Percentiles rank a stretch among this genome's conserved stretches.
phyloP scores from a whole-genome alignment of 2,113 vertebrate genomes.

The Hiodon tergisus region DNA sequence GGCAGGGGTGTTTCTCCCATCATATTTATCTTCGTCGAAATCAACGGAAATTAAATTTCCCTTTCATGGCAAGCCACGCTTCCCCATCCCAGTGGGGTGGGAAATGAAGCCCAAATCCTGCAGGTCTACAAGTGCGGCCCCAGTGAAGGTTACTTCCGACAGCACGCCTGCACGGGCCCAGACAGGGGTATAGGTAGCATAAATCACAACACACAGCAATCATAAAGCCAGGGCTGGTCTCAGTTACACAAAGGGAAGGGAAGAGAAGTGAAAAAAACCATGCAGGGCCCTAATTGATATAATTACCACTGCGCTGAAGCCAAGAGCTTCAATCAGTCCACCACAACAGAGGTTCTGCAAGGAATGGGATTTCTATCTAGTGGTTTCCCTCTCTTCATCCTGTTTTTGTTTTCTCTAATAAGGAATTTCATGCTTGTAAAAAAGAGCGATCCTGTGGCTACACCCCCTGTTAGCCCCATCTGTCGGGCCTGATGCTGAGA shows the following conservation, averaged over 20 bases:
- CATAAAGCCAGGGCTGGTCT: slow-evolving; percentile 34
- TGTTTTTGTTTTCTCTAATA: slow-evolving; percentile 28
- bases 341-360: slow-evolving; percentile 15
- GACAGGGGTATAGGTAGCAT: slow-evolving; percentile 53
- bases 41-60: slow-evolving; percentile 27
- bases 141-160: background rate
- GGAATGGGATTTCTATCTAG: slow-evolving; percentile 10
- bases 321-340: slow-evolving; percentile 37
- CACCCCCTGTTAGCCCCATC: background rate
- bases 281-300: slow-evolving; percentile 61
- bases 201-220: slow-evolving; percentile 65
- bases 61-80: slow-evolving; percentile 14
- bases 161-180: slow-evolving; percentile 30
- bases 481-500: background rate
- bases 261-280: slow-evolving; percentile 40
- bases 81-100: background rate
- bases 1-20: slow-evolving; percentile 1
- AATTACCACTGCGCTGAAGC: slow-evolving; percentile 57
- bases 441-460: slow-evolving; percentile 5
- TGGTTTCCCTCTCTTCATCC: slow-evolving; percentile 2
- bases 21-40: slow-evolving; percentile 18
- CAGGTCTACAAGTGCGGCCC: background rate
- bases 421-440: slow-evolving; percentile 17
- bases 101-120: slow-evolving; percentile 24
- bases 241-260: slow-evolving; percentile 53